A percentile compares a stretch with the other conserved stretches of the same genome.
These are phyloP conservation scores for Liodrosophila aerea DNA, from an alignment of 2,888 invertebrate species.

Conservation along the genomic window DNA sequence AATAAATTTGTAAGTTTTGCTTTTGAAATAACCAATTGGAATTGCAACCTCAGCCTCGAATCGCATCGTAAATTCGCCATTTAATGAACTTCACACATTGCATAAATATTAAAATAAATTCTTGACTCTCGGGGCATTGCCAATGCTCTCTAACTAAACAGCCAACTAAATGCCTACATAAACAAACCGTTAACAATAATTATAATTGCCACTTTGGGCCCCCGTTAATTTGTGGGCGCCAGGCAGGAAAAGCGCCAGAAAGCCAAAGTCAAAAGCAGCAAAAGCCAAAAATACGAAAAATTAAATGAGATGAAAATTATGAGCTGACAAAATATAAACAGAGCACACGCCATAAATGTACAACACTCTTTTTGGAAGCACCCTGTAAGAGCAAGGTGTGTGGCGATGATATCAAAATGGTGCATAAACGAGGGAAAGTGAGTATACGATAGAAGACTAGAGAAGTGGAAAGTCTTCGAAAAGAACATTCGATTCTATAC, in stretches of 20 bases:
- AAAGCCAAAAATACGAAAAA: neutral
- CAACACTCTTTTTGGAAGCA: conserved; percentile 11
- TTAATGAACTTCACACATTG: conserved; percentile 69
- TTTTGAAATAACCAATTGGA: conserved; percentile 59
- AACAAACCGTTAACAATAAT: conserved; percentile 77
- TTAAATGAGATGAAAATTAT: conserved; percentile 59
- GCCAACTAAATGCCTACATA: conserved; percentile 61
- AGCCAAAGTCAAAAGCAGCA: too few relatives aligned
- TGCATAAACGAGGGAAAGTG: neutral
- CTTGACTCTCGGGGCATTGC: conserved; percentile 65
- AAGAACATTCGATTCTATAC: too few relatives aligned
- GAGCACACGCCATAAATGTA: conserved; percentile 28
- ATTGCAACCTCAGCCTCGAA: conserved; percentile 69
- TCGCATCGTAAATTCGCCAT: conserved; percentile 60
- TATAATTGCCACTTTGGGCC: conserved; percentile 72
- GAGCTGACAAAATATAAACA: conserved; percentile 74
- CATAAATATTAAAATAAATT: conserved; percentile 77
- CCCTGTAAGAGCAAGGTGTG: conserved; percentile 9
- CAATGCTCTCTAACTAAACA: conserved; percentile 62
- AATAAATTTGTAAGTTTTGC: conserved; percentile 66
- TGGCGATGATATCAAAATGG: too few relatives aligned
- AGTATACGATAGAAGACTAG: neutral
- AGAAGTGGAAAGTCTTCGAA: too few relatives aligned
- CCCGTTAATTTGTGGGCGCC: conserved; percentile 65
- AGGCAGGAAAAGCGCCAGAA: conserved; percentile 64